Conservation (phyloP, 2,113 vertebrate genomes). For the Geococcyx californianus region DNA sequence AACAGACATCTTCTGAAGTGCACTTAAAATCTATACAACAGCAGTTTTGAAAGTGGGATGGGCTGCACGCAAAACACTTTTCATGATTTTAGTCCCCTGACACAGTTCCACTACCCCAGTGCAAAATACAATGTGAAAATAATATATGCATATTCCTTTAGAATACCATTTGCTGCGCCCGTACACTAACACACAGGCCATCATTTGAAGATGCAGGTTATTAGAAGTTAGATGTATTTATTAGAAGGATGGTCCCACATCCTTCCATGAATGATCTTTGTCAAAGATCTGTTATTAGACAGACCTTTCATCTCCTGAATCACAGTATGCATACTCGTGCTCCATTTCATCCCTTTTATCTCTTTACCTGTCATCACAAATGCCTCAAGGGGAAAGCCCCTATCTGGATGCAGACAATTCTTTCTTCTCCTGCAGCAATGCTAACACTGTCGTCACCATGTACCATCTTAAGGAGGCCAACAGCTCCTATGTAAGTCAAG, state of each 20-base stretch:
- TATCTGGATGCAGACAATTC: not conserved
- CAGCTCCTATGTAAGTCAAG: not conserved
- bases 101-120: not conserved
- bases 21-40: not conserved
- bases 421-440: not conserved
- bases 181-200: not conserved
- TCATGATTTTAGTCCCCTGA: not conserved
- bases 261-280: not conserved
- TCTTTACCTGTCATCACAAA: not conserved
- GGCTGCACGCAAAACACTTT: not conserved
- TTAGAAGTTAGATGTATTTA: not conserved
- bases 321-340: not conserved
- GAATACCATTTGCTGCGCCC: not conserved
- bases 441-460: not conserved
- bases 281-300: not conserved
- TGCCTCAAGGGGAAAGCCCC: not conserved
- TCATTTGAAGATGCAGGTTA: rapidly evolving
- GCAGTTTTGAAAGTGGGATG: not conserved
- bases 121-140: not conserved
- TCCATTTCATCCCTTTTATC: rapidly evolving
- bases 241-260: not conserved
- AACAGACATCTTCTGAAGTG: not conserved
- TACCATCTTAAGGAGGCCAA: not conserved
- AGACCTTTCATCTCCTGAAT: not conserved
- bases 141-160: not conserved